A percentile compares a stretch with the other conserved stretches of the same genome.
Conservation (phyloP, 2,888 invertebrate species). For the Drosophila barbarae region DNA sequence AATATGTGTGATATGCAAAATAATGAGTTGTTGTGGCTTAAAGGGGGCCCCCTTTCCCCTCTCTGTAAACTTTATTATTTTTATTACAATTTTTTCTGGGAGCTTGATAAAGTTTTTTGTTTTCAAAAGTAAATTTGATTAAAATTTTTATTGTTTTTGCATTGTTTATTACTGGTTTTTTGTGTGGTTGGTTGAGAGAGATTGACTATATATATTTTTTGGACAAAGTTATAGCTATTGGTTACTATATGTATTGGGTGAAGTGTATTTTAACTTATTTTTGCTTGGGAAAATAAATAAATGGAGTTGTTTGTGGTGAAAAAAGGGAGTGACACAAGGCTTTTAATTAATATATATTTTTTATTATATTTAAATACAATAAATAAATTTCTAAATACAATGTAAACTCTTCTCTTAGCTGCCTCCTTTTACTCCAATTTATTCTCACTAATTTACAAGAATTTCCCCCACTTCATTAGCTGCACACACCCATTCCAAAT, state of each 20-base stretch:
- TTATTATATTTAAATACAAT: not conserved
- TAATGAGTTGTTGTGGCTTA: conserved; percentile 68
- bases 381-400: not conserved
- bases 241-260: not conserved
- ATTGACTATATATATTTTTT: conserved; percentile 1
- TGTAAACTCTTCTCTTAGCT: not conserved
- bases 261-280: not conserved
- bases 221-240: not conserved
- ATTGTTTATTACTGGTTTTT: not conserved
- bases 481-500: conserved; percentile 2
- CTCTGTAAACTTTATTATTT: conserved; percentile 11
- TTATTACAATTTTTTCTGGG: not conserved
- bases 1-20: conserved; percentile 71
- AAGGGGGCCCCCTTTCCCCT: not conserved
- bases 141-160: conserved; percentile 5
- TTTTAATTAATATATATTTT: not conserved
- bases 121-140: conserved; percentile 25
- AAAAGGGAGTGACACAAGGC: not conserved
- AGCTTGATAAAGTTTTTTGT: conserved; percentile 20
- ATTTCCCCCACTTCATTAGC: conserved; percentile 13
- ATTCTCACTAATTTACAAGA: conserved; percentile 1
- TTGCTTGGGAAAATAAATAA: not conserved
- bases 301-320: not conserved
- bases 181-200: not conserved
- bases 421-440: not conserved